phyloP scores from a whole-genome alignment of 2,797 vertebrate genomes.

The Clarias fuscus region DNA sequence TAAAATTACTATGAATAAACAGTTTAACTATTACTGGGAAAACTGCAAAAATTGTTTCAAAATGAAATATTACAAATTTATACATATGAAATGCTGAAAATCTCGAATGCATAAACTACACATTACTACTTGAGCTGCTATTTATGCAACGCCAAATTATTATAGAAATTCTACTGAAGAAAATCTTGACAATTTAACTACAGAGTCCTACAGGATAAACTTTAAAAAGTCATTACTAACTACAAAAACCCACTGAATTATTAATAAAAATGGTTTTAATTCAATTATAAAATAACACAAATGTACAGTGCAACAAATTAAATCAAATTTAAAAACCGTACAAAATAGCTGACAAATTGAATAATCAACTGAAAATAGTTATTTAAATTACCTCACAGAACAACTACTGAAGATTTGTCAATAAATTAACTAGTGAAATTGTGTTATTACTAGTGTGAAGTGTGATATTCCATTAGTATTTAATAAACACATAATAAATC shows the following conservation, averaged over 20 bases:
- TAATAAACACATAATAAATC: background rate
- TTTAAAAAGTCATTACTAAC: too few species aligned
- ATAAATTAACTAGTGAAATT: background rate
- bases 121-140: background rate
- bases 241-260: background rate
- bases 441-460: too few species aligned
- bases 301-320: too few species aligned
- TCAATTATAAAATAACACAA: background rate
- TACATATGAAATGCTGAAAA: too few species aligned
- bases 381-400: background rate
- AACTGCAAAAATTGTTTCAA: too few species aligned
- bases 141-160: background rate
- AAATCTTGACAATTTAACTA: background rate
- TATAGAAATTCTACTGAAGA: background rate
- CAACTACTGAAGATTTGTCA: background rate
- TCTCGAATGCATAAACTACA: background rate
- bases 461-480: background rate
- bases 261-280: background rate
- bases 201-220: background rate
- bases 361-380: background rate
- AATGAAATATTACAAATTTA: too few species aligned
- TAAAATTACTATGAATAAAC: too few species aligned
- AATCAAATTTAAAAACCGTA: background rate
- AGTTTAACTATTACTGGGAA: background rate
- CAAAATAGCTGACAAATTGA: background rate